Conservation (phyloP, 2,113 vertebrate species). For the Paedocypris sp. region DNA sequence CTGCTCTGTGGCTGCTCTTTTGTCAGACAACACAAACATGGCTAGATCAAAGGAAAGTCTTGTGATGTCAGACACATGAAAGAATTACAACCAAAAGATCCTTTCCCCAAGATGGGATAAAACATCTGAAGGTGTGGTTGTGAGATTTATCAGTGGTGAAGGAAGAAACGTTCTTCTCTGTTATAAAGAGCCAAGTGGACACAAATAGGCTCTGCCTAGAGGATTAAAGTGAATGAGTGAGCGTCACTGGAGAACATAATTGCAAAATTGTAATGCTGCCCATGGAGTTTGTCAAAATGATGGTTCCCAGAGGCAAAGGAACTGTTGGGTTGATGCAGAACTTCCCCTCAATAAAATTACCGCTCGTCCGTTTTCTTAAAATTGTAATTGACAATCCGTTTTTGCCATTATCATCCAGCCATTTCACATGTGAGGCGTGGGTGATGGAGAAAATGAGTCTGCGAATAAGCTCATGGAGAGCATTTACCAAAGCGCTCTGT, state of each 20-base stretch:
- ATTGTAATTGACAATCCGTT: too few relatives aligned
- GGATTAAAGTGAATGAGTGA: conserved; percentile 11
- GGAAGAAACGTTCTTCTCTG: neutral
- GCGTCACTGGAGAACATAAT: conserved; percentile 15
- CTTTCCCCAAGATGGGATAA: neutral
- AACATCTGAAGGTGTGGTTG: conserved; percentile 2
- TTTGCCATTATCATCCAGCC: too few relatives aligned
- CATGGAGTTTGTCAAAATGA: neutral
- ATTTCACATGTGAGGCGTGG: too few relatives aligned
- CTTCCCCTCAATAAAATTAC: neutral
- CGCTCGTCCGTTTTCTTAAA: conserved; percentile 21
- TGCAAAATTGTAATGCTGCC: neutral
- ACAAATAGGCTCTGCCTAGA: conserved; percentile 10
- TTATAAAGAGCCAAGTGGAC: neutral
- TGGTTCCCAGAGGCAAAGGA: neutral
- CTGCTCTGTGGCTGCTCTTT: too few relatives aligned
- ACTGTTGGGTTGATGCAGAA: neutral
- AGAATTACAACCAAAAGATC: conserved; percentile 13
- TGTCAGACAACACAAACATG: conserved; percentile 17
- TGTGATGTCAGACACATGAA: neutral
- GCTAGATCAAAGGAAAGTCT: neutral
- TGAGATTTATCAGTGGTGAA: neutral
- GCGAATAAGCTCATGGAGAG: too few relatives aligned
- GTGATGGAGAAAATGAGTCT: too few relatives aligned
- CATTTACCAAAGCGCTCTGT: too few relatives aligned